Conservation (phyloP, 2,888 invertebrate genomes). For the Tolmerus cingulatus region DNA sequence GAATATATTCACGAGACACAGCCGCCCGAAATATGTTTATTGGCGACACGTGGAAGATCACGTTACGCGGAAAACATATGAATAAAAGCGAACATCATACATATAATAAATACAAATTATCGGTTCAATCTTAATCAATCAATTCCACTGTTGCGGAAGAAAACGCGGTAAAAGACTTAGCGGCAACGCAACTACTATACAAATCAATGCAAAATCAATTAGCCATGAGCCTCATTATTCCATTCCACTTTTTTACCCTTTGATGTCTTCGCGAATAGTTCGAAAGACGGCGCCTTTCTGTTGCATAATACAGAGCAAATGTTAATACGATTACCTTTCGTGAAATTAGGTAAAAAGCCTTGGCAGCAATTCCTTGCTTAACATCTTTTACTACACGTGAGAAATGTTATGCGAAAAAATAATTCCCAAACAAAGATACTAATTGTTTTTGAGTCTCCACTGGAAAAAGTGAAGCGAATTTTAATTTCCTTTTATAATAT, state of each 20-base stretch:
- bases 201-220: conserved; percentile 20
- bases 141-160: background rate
- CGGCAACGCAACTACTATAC: background rate
- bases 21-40: background rate
- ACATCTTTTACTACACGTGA: background rate
- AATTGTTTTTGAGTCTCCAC: background rate
- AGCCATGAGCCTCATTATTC: background rate
- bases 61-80: background rate
- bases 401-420: background rate
- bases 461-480: background rate
- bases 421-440: background rate
- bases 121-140: background rate
- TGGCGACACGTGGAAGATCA: background rate
- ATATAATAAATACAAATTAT: background rate
- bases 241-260: background rate
- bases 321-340: conserved; percentile 11
- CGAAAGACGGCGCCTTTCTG: background rate
- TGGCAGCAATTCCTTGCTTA: background rate
- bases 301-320: background rate
- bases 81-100: background rate
- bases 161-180: background rate
- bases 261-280: background rate
- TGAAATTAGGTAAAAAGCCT: background rate
- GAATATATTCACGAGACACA: background rate
- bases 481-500: background rate